Conservation (phyloP, 2,797 vertebrate genomes). For the Trematomus bernacchii region DNA sequence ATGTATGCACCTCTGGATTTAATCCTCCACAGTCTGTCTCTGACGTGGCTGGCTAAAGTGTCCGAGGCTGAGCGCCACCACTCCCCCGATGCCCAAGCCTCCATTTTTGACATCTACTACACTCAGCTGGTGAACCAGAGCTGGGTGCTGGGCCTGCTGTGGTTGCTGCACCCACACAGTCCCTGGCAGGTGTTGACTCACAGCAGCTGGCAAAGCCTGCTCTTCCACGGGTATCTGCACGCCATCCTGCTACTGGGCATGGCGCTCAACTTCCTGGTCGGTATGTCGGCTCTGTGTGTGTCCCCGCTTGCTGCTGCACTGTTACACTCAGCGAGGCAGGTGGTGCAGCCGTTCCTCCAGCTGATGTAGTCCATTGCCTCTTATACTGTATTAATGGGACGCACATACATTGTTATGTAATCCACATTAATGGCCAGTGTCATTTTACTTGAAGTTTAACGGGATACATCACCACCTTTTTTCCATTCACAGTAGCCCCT, state of each 20-base stretch:
- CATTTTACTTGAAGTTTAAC: neutral
- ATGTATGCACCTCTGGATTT: conserved; percentile 83
- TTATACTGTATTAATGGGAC: neutral
- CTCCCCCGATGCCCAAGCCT: conserved; percentile 32
- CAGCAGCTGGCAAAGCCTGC: conserved; percentile 83
- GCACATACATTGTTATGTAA: neutral
- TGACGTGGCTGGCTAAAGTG: conserved; percentile 81
- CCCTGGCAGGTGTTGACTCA: conserved; percentile 68
- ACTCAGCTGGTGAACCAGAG: conserved; percentile 79
- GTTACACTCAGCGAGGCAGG: conserved; percentile 71
- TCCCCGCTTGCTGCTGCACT: conserved; percentile 78
- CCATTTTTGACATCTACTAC: conserved; percentile 83
- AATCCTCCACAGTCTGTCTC: conserved; percentile 79
- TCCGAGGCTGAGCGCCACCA: conserved; percentile 54
- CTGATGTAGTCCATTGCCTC: conserved; percentile 51
- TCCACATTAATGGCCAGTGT: neutral
- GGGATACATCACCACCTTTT: neutral
- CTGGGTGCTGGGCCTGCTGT: conserved; percentile 81
- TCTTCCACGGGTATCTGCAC: conserved; percentile 84
- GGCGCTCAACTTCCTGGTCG: conserved; percentile 71
- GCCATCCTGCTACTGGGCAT: conserved; percentile 82
- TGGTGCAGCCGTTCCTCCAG: conserved; percentile 67
- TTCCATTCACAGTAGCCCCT: neutral
- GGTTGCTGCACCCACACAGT: conserved; percentile 82
- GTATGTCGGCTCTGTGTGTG: conserved; percentile 64